These are phyloP conservation scores for Psylliodes chrysocephalus DNA, from an alignment of 2,888 invertebrate species.

Conservation along the genomic window DNA sequence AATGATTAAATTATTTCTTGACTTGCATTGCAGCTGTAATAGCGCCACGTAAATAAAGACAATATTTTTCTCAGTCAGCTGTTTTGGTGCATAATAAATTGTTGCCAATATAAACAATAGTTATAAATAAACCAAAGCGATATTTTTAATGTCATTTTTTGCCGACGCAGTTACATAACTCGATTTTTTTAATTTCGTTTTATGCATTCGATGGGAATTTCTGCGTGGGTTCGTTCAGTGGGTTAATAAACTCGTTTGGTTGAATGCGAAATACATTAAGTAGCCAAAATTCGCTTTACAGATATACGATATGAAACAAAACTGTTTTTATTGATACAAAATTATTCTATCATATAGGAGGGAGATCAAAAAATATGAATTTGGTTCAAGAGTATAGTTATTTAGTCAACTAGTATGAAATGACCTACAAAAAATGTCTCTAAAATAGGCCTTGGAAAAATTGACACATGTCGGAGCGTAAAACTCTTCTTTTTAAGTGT, in stretches of 20 bases:
- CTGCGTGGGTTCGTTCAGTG: neutral
- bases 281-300: neutral
- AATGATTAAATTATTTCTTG: neutral
- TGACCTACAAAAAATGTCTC: no score
- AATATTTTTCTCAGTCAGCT: neutral
- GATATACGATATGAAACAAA: neutral
- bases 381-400: no score
- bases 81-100: neutral
- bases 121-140: neutral
- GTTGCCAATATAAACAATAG: neutral
- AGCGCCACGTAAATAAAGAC: neutral
- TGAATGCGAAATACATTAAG: neutral
- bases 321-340: no score
- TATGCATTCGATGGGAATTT: neutral
- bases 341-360: no score
- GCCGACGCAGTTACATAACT: neutral
- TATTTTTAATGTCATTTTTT: neutral
- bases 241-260: conserved; percentile 10
- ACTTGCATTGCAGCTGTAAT: neutral
- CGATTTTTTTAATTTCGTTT: neutral
- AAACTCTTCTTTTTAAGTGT: no score
- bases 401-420: no score
- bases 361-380: no score
- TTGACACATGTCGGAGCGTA: no score
- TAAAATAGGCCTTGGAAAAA: no score